Evolutionary conservation across 2,113 vertebrate species (phyloP).

Genomic region (Trinectes maculatus): DNA sequence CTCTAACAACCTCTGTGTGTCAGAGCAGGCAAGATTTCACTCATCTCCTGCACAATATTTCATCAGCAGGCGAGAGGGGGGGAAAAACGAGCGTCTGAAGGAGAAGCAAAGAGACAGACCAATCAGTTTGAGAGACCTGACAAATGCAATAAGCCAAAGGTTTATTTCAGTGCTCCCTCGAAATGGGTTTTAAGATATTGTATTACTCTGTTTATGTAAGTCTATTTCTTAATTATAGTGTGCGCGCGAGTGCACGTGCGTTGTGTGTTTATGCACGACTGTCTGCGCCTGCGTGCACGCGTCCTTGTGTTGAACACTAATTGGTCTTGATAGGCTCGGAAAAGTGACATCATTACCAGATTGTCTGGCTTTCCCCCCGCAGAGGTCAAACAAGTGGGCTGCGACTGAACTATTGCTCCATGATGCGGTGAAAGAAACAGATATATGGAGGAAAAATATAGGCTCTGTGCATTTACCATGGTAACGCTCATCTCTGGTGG

Average conservation of each 20-base stretch:
- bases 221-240: slow-evolving; percentile 75
- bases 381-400: slow-evolving; percentile 70
- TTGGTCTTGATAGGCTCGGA: slow-evolving; percentile 78
- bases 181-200: slow-evolving; percentile 79
- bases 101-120: slow-evolving; percentile 41
- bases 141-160: slow-evolving; percentile 72
- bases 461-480: neutral
- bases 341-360: slow-evolving; percentile 80
- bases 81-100: slow-evolving; percentile 28
- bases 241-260: slow-evolving; percentile 22
- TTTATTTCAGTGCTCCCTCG: slow-evolving; percentile 67
- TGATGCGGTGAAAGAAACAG: slow-evolving; percentile 41
- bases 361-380: slow-evolving; percentile 70
- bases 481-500: slow-evolving; percentile 31
- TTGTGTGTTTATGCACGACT: slow-evolving; percentile 43
- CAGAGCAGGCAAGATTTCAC: slow-evolving; percentile 71
- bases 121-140: slow-evolving; percentile 70
- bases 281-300: slow-evolving; percentile 47
- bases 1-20: slow-evolving; percentile 65
- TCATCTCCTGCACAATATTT: slow-evolving; percentile 74
- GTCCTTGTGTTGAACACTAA: slow-evolving; percentile 67
- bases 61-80: slow-evolving; percentile 45
- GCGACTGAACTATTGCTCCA: slow-evolving; percentile 37
- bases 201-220: slow-evolving; percentile 80
- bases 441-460: slow-evolving; percentile 12